Evolutionary conservation across 2,888 invertebrate species (phyloP).

Genomic region (Lumbricus terrestris): DNA sequence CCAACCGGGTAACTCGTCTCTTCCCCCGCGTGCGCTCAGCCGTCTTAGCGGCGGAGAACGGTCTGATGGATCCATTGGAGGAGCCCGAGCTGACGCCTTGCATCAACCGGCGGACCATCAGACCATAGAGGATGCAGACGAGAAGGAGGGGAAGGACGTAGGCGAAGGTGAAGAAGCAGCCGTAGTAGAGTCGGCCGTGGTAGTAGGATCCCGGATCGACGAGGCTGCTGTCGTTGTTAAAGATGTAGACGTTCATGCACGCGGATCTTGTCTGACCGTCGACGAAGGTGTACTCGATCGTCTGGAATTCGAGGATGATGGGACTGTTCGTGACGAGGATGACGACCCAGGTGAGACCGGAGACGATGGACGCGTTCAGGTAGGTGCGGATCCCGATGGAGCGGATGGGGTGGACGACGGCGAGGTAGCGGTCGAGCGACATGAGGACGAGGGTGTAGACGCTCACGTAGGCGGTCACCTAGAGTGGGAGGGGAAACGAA

Average conservation of each 20-base stretch:
- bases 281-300: constrained; percentile 28
- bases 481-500: constrained; percentile 53
- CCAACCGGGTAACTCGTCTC: constrained; percentile 85
- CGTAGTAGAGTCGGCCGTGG: constrained; percentile 41
- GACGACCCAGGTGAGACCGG: constrained; percentile 57
- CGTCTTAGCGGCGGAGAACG: constrained; percentile 65
- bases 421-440: constrained; percentile 85
- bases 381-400: constrained; percentile 66
- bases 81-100: constrained; percentile 65
- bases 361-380: constrained; percentile 28
- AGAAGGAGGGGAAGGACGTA: constrained; percentile 83
- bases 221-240: constrained; percentile 4
- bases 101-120: constrained; percentile 85
- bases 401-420: constrained; percentile 87
- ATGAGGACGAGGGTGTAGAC: constrained; percentile 90
- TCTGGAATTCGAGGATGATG: constrained; percentile 17
- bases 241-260: constrained; percentile 43
- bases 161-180: constrained; percentile 74
- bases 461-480: constrained; percentile 87
- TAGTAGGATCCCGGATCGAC: background rate
- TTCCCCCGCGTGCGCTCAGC: constrained; percentile 80
- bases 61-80: background rate
- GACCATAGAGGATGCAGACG: constrained; percentile 82
- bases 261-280: constrained; percentile 44
- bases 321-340: constrained; percentile 26